phyloP scores from a whole-genome alignment of 2,113 vertebrate species.

The Ophiodon elongatus region DNA sequence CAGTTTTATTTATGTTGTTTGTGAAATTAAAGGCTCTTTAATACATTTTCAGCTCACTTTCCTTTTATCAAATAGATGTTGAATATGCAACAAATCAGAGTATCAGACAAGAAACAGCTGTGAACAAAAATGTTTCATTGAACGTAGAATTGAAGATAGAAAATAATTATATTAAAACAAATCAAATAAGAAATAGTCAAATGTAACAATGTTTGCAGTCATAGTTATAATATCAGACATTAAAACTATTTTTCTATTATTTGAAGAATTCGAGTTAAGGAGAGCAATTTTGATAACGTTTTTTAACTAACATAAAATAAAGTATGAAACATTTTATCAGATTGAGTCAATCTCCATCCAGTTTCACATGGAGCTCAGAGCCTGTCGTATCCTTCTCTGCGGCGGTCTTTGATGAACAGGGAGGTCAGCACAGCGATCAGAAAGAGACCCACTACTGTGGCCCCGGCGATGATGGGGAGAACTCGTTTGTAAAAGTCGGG shows the following conservation, averaged over 20 bases:
- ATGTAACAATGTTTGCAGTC: not conserved
- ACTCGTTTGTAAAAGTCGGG: slow-evolving; percentile 83
- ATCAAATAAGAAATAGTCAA: not conserved
- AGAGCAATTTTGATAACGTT: not conserved
- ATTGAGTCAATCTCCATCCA: not conserved
- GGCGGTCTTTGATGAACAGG: slow-evolving; percentile 84
- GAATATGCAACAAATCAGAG: not conserved
- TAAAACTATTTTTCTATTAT: not conserved
- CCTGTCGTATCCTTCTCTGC: slow-evolving; percentile 81
- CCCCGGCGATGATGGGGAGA: slow-evolving; percentile 82
- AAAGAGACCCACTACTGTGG: slow-evolving; percentile 80
- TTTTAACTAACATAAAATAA: not conserved
- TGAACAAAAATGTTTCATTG: not conserved
- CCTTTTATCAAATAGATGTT: not conserved
- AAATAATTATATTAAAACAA: not conserved
- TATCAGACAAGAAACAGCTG: not conserved
- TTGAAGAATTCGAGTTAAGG: not conserved
- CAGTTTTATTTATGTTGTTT: not conserved
- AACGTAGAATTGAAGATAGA: not conserved
- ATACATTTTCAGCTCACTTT: not conserved
- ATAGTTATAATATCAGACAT: not conserved
- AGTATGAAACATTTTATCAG: not conserved
- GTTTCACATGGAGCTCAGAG: slow-evolving; percentile 52
- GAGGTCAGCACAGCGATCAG: slow-evolving; percentile 81
- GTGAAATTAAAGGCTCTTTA: not conserved